Percentiles rank a stretch among this genome's conserved stretches.
phyloP scores from a whole-genome alignment of 1,140 invertebrate genomes.

The Drosophila lacteicornis region DNA sequence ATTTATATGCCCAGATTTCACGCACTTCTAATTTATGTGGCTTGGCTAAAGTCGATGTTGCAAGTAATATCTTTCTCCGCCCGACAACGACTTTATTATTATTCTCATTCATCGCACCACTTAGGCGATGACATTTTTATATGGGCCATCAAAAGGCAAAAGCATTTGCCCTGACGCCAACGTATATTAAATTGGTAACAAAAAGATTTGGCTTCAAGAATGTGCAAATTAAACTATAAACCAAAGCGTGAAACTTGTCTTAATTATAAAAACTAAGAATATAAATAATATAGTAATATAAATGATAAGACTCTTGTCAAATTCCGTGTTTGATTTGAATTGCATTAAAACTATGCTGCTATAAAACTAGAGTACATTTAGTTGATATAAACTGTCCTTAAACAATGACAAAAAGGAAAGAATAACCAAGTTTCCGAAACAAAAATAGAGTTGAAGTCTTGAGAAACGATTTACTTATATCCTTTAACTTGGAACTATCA shows the following conservation, averaged over 20 bases:
- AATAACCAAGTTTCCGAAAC: background rate
- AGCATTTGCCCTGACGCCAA: conserved; percentile 9
- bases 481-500: background rate
- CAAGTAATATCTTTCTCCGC: conserved; percentile 66
- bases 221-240: conserved; percentile 14
- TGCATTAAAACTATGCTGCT: conserved; percentile 9
- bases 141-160: conserved; percentile 37
- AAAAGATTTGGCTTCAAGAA: background rate
- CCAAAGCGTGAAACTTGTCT: no score
- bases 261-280: background rate
- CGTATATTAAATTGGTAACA: conserved; percentile 17
- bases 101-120: conserved; percentile 29
- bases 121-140: conserved; percentile 55
- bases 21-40: conserved; percentile 77
- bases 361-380: conserved; percentile 8
- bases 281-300: no score
- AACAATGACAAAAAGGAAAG: background rate
- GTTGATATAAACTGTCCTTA: conserved; percentile 22
- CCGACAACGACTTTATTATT: conserved; percentile 67
- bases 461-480: background rate
- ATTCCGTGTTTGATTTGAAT: conserved; percentile 16
- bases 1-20: conserved; percentile 76
- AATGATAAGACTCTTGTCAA: background rate
- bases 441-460: background rate
- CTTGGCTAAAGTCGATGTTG: conserved; percentile 65